Percentiles rank a stretch among this genome's conserved stretches.
phyloP scores from a whole-genome alignment of 2,888 invertebrate genomes.

The Lydus trimaculatus region DNA sequence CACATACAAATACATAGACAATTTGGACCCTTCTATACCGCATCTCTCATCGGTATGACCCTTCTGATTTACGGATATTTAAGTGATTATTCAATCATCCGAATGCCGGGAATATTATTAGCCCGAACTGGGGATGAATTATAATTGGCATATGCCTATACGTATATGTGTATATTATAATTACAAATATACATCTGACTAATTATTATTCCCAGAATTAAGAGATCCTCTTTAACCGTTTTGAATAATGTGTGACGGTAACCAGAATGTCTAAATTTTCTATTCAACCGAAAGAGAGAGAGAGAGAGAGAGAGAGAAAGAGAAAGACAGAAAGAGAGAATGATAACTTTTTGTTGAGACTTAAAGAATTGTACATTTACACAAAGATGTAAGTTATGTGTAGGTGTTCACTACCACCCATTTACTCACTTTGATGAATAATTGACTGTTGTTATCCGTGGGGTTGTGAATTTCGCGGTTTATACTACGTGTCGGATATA shows the following conservation, averaged over 20 bases:
- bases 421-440: background rate
- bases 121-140: slow-evolving; percentile 26
- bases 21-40: slow-evolving; percentile 2
- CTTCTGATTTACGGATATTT: slow-evolving; percentile 36
- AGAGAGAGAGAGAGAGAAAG: slow-evolving; percentile 11
- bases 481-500: background rate
- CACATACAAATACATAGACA: background rate
- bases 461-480: background rate
- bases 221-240: slow-evolving; percentile 25
- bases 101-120: slow-evolving; percentile 30
- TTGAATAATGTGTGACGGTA: slow-evolving; percentile 6
- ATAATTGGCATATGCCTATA: slow-evolving; percentile 28
- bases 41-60: slow-evolving; percentile 20
- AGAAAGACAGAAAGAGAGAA: slow-evolving; percentile 11
- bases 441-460: background rate
- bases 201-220: background rate
- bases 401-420: background rate
- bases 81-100: slow-evolving; percentile 36
- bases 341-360: background rate
- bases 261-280: background rate
- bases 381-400: background rate
- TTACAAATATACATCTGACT: background rate
- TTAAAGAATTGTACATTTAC: background rate
- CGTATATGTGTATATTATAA: background rate
- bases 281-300: background rate